Conservation (phyloP, 2,888 invertebrate species). For the Luperina nickerlii region DNA sequence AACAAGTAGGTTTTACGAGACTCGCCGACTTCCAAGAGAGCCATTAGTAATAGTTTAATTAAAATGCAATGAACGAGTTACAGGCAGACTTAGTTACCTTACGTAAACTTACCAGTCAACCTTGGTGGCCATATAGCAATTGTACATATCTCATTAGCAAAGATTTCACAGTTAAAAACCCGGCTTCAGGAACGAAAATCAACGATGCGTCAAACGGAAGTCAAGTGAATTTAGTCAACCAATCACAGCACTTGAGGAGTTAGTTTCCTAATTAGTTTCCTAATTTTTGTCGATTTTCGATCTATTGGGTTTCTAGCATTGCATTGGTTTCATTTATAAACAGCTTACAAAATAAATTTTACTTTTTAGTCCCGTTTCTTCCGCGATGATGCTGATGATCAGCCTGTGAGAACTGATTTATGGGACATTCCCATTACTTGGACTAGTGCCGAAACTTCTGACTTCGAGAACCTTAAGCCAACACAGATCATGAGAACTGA, state of each 20-base stretch:
- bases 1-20: constrained; percentile 78
- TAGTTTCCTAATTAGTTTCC: background rate
- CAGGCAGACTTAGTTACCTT: background rate
- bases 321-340: background rate
- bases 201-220: background rate
- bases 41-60: background rate
- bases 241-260: background rate
- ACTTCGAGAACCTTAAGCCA: constrained; percentile 84
- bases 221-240: background rate
- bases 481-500: constrained; percentile 74
- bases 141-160: background rate
- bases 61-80: background rate
- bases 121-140: background rate
- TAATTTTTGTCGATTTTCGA: background rate
- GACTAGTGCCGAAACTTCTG: constrained; percentile 80
- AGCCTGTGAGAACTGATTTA: constrained; percentile 68
- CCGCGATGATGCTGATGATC: constrained; percentile 74
- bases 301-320: background rate
- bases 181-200: background rate
- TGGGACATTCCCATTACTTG: constrained; percentile 87
- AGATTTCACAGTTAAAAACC: background rate
- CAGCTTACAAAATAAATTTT: background rate
- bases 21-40: background rate
- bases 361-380: constrained; percentile 81
- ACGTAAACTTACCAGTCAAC: background rate